phyloP scores from a whole-genome alignment of 2,888 invertebrate genomes.

The Calameuta idolon region DNA sequence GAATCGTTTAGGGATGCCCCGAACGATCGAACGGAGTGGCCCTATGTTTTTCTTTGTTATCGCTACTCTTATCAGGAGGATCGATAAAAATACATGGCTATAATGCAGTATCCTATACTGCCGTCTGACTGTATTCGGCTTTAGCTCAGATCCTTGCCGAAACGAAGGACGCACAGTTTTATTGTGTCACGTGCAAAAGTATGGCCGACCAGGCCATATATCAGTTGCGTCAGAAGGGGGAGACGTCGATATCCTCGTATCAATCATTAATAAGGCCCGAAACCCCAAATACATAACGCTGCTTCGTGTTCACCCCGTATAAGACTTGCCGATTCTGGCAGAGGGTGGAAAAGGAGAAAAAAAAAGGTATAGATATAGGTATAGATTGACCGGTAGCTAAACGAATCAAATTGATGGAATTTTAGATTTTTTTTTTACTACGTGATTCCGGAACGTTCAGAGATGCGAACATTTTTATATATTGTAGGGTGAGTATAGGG shows the following conservation, averaged over 20 bases:
- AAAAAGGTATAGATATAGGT: neutral
- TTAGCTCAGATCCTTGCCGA: neutral
- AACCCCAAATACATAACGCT: constrained; percentile 64
- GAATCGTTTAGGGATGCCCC: neutral
- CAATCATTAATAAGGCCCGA: constrained; percentile 67
- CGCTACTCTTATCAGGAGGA: constrained; percentile 22
- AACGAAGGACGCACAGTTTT: constrained; percentile 44
- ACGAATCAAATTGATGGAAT: constrained; percentile 64
- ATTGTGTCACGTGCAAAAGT: constrained; percentile 65
- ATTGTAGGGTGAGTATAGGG: neutral
- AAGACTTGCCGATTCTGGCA: neutral
- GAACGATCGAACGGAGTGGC: neutral
- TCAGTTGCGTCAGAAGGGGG: constrained; percentile 63
- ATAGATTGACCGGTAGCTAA: constrained; percentile 3
- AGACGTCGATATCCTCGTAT: constrained; percentile 66
- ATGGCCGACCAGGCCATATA: constrained; percentile 57
- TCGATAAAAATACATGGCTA: constrained; percentile 49
- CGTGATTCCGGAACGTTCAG: constrained; percentile 50
- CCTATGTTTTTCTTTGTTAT: neutral
- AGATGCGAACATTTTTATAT: neutral
- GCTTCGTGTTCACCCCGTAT: neutral
- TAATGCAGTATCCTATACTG: neutral
- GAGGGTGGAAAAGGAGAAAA: neutral
- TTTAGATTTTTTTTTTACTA: constrained; percentile 59
- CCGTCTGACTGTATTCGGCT: neutral